These are phyloP conservation scores for Hipposideros armiger DNA, from an alignment of 2,113 vertebrate species.

Conservation along the genomic window DNA sequence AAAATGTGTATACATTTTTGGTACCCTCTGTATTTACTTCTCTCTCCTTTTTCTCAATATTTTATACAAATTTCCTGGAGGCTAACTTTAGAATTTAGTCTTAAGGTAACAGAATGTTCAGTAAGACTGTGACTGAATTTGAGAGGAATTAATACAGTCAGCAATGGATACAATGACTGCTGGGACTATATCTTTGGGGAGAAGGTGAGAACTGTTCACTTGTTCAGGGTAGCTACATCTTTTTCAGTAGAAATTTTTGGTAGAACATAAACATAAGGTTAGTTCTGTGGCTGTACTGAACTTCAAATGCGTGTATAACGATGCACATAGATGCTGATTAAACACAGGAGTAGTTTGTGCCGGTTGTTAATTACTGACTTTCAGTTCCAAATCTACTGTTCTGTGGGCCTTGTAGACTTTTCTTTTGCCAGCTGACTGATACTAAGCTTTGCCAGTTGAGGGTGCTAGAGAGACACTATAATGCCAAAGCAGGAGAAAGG, in stretches of 20 bases:
- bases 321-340: neutral
- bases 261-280: neutral
- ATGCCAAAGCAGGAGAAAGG: neutral
- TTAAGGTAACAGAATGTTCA: constrained; percentile 7
- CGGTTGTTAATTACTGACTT: neutral
- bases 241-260: neutral
- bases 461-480: neutral
- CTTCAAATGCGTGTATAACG: neutral
- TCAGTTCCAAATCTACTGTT: neutral
- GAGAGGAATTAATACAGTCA: neutral
- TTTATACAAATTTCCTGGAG: neutral
- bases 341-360: neutral
- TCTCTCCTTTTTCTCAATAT: neutral
- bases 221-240: neutral
- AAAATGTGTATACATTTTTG: too few species aligned
- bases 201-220: neutral
- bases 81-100: neutral
- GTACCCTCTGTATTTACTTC: neutral
- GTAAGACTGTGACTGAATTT: constrained; percentile 11
- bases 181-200: neutral
- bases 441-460: neutral
- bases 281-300: neutral
- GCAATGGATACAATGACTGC: neutral
- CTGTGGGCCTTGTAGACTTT: neutral
- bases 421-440: neutral